These are phyloP conservation scores for Pseudomyrmex pallidus DNA, from an alignment of 1,140 invertebrate genomes.

Conservation along the genomic window DNA sequence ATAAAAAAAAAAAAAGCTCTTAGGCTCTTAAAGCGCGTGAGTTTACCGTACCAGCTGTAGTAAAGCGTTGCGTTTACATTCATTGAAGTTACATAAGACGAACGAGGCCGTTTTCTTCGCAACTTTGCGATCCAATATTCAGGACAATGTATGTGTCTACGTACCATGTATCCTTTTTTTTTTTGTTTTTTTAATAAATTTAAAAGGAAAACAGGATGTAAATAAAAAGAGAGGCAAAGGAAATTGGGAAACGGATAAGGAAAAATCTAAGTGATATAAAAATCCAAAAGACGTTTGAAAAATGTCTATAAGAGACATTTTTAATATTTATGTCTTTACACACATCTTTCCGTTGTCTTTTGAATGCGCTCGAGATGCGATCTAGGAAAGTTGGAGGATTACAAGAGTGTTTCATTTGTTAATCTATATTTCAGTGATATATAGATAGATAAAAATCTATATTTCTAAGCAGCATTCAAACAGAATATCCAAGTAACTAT, in stretches of 20 bases:
- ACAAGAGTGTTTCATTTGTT: slow-evolving; percentile 26
- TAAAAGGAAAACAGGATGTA: background rate
- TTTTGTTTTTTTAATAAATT: slow-evolving; percentile 16
- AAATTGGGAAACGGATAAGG: background rate
- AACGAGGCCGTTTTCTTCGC: slow-evolving; percentile 15
- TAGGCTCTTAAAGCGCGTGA: slow-evolving; percentile 67
- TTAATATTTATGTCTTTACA: background rate
- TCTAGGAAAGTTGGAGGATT: slow-evolving; percentile 8
- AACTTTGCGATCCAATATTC: slow-evolving; percentile 38
- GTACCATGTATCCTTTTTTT: slow-evolving; percentile 9
- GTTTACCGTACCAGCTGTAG: slow-evolving; percentile 83
- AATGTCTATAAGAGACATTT: background rate
- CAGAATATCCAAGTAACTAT: slow-evolving; percentile 75
- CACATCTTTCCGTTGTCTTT: background rate
- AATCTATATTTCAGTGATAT: slow-evolving; percentile 64
- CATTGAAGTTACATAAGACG: slow-evolving; percentile 52
- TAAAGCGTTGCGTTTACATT: slow-evolving; percentile 70
- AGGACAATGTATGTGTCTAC: slow-evolving; percentile 10
- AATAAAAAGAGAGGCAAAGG: background rate
- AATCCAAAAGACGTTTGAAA: slow-evolving; percentile 13
- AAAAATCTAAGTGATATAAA: slow-evolving; percentile 7
- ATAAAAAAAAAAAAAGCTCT: slow-evolving; percentile 73
- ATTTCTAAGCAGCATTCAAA: slow-evolving; percentile 84
- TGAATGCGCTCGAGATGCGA: slow-evolving; percentile 1
- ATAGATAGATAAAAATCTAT: slow-evolving; percentile 81